These are phyloP conservation scores for Urocitellus parryii DNA, from an alignment of 2,113 vertebrate genomes.

Conservation along the genomic window DNA sequence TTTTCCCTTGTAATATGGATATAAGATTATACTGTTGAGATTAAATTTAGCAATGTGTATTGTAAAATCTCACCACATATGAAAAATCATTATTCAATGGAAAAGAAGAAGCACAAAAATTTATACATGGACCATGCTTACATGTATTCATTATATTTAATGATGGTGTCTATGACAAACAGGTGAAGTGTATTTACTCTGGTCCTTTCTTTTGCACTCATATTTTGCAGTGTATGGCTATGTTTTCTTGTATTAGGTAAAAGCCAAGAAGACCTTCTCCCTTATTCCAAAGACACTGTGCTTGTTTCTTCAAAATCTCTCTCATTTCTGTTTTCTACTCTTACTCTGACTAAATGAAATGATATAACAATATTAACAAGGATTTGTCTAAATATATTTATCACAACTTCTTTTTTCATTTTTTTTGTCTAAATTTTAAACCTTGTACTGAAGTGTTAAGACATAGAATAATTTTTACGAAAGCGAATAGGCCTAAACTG, in stretches of 20 bases:
- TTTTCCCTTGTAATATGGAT: not conserved
- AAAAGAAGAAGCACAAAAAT: not conserved
- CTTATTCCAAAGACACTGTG: not conserved
- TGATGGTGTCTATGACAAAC: not conserved
- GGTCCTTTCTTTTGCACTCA: not conserved
- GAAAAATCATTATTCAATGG: not conserved
- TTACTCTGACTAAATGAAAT: not conserved
- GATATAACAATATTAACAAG: not conserved
- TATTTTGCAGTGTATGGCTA: not conserved
- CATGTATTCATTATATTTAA: not conserved
- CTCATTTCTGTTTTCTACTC: not conserved
- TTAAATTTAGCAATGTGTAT: not conserved
- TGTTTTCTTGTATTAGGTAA: not conserved
- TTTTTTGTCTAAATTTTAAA: not conserved
- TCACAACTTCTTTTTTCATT: not conserved
- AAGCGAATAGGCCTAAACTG: not conserved
- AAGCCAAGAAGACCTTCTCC: not conserved
- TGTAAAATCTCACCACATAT: not conserved
- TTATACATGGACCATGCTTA: not conserved
- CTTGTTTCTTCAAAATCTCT: not conserved
- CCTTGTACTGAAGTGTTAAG: not conserved
- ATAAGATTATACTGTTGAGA: not conserved
- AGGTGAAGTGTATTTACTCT: not conserved
- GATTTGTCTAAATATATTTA: not conserved
- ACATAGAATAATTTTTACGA: not conserved